Percentiles rank a stretch among this genome's conserved stretches.
These are phyloP conservation scores for Trachelus tabidus DNA, from an alignment of 2,888 invertebrate genomes.

Conservation along the genomic window DNA sequence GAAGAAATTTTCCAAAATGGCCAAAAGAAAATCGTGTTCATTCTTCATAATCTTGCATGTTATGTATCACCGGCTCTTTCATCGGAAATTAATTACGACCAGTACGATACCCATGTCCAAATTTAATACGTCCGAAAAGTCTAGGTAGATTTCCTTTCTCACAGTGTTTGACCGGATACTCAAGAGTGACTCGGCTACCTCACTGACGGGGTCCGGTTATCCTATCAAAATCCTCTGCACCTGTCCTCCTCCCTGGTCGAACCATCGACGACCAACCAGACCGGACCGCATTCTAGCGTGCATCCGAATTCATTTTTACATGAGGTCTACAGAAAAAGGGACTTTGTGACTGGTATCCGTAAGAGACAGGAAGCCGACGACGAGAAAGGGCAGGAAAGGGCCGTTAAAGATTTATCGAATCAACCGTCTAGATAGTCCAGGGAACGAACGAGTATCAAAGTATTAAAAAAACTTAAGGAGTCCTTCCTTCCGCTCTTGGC, in stretches of 20 bases:
- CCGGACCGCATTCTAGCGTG: slow-evolving; percentile 10
- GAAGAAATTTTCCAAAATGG: not conserved
- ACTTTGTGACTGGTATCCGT: not conserved
- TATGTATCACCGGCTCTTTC: too few species aligned
- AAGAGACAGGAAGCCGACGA: not conserved
- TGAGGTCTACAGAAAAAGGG: not conserved
- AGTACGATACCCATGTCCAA: too few species aligned
- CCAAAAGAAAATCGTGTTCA: too few species aligned
- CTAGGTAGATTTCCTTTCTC: not conserved
- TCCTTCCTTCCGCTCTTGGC: not conserved
- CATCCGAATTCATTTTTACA: slow-evolving; percentile 3
- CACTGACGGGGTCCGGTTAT: not conserved
- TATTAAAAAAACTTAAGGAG: not conserved
- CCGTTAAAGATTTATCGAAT: not conserved
- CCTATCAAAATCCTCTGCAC: slow-evolving; percentile 6
- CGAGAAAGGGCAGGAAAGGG: not conserved
- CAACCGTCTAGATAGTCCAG: not conserved
- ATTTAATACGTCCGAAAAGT: not conserved
- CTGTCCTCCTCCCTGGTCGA: slow-evolving; percentile 4
- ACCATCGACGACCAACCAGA: not conserved
- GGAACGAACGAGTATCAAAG: not conserved
- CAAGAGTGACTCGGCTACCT: not conserved
- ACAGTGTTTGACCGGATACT: not conserved
- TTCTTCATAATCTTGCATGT: too few species aligned
- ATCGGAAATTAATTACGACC: too few species aligned